These are phyloP conservation scores for Crenuchus spilurus DNA, from an alignment of 2,797 vertebrate species.

Conservation along the genomic window DNA sequence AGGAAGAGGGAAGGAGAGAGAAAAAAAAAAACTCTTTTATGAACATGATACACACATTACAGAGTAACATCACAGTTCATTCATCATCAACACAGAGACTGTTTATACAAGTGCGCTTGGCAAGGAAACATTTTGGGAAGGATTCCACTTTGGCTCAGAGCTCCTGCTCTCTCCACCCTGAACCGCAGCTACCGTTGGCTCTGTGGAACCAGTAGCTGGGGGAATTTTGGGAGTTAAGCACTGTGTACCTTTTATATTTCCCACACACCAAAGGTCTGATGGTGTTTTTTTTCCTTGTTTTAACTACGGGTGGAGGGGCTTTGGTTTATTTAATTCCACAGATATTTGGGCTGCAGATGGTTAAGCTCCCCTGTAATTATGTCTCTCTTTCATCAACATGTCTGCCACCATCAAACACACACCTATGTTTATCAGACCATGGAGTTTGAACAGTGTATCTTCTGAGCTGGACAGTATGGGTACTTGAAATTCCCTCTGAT, in stretches of 20 bases:
- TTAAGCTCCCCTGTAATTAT: constrained; percentile 81
- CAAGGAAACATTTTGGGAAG: constrained; percentile 56
- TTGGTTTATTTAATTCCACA: constrained; percentile 59
- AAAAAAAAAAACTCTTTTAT: constrained; percentile 40
- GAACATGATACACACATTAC: constrained; percentile 34
- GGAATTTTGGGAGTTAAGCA: constrained; percentile 66
- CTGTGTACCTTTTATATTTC: constrained; percentile 65
- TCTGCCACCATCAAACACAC: constrained; percentile 39
- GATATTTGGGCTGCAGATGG: constrained; percentile 78
- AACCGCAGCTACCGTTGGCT: constrained; percentile 44
- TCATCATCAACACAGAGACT: constrained; percentile 56
- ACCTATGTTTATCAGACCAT: constrained; percentile 42
- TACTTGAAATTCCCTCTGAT: constrained; percentile 10
- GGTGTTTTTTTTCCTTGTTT: constrained; percentile 71
- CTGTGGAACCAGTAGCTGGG: constrained; percentile 54
- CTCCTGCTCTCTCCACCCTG: constrained; percentile 17
- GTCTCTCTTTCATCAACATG: constrained; percentile 76
- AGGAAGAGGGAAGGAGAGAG: constrained; percentile 48
- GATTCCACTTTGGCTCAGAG: constrained; percentile 21
- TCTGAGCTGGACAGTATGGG: neutral
- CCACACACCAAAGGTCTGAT: constrained; percentile 28
- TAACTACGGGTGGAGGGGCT: constrained; percentile 12
- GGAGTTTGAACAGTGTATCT: constrained; percentile 14
- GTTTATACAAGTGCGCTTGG: constrained; percentile 78
- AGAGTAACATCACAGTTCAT: constrained; percentile 37